Evolutionary conservation across 2,797 vertebrate genomes (phyloP).

Genomic region (Bradypodion ventrale): DNA sequence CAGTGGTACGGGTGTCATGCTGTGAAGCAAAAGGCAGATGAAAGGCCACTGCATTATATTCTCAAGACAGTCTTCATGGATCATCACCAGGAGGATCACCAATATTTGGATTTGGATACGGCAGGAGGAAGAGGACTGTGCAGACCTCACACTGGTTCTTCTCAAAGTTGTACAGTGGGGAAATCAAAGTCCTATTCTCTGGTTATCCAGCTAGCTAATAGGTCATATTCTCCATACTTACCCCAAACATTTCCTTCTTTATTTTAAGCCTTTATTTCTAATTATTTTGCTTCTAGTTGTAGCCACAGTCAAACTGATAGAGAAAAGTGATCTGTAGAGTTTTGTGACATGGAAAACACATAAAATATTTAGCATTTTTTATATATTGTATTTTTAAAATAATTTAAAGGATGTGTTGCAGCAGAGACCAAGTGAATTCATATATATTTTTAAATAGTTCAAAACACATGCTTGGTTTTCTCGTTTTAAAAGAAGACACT

Average conservation of each 20-base stretch:
- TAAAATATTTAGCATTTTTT: not conserved
- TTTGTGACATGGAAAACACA: not conserved
- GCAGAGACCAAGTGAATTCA: not conserved
- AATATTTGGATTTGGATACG: no score
- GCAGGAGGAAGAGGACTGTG: no score
- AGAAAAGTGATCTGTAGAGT: not conserved
- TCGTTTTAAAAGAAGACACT: not conserved
- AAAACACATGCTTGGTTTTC: not conserved
- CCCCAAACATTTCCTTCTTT: not conserved
- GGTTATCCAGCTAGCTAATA: no score
- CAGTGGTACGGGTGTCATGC: no score
- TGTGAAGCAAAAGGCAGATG: no score
- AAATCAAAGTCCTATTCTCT: no score
- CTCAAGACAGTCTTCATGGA: no score
- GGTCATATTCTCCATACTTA: not conserved
- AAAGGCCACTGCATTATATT: no score
- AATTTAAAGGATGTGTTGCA: not conserved
- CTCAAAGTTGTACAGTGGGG: no score
- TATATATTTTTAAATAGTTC: not conserved
- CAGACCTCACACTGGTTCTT: no score
- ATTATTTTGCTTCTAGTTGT: not conserved
- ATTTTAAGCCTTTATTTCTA: not conserved
- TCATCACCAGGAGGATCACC: no score
- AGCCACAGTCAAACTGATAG: not conserved
- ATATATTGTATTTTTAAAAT: not conserved